Evolutionary conservation across 2,113 vertebrate genomes (phyloP), one percentile per base, ranked within the genome.

Genomic region (Lutjanus erythropterus): DNA sequence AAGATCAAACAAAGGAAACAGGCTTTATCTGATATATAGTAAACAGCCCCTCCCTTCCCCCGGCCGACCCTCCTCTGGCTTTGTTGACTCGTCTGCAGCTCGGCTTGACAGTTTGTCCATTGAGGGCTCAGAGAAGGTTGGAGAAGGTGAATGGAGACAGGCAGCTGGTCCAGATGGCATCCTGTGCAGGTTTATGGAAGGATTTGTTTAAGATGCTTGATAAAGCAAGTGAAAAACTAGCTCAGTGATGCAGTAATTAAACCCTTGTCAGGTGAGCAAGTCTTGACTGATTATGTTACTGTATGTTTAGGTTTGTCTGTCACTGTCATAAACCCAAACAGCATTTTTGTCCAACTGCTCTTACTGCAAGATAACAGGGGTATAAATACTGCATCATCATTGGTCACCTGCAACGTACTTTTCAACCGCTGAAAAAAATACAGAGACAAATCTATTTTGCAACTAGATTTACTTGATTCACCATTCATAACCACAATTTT

Each of bases 131-230:
- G 75, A 68, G 64, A n/a, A 72, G 52, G 52, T 44, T 66, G 59
- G 33, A 66, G 75, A 74, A 80, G 73, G 83, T 83, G 73, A 68
- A 78, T 81, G 65, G 2, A 67, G 68, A 62, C 56, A 31, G 41
- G 55, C 84, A 85, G 84, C 75, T 69, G 86, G 68, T 59, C 53
- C 84, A 88, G 79, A 85, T 85, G 81, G 81, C 9, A 16, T 46
- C 68, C 71, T 39, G 59, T 59, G 52, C 66, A 76, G 71, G 31
- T 81, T 61, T 39, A 70, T n/a, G 2, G 5, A 37, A 15, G 55
- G 14, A 41, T 47, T 62, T 75, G 65, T 39, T 76, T 70, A 35
- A 75, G 70, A 70, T 66, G 67, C 52, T 50, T 14, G 39, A 80
- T 80, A 73, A 73, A 84, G 27, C 15, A 27, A 59, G 35, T 35